A percentile compares a stretch with the other conserved stretches of the same genome.
Conservation (phyloP, 2,797 vertebrate species). For the Gadopsis marmoratus region DNA sequence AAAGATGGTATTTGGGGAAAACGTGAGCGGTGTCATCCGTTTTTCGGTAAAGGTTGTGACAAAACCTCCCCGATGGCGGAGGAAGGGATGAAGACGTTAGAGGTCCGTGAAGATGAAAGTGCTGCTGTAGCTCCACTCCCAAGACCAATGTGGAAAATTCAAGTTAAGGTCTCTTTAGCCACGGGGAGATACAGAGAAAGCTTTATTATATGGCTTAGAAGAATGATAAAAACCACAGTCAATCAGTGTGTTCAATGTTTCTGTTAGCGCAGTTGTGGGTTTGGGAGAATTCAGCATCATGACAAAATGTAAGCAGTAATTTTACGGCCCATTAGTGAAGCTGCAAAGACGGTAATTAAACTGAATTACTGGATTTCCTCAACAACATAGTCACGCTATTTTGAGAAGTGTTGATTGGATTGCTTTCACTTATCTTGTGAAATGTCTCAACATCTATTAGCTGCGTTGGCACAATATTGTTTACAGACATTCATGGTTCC, state of each 20-base stretch:
- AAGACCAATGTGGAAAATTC: constrained; percentile 33
- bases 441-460: too few relatives aligned
- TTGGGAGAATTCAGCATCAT: neutral
- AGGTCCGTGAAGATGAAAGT: too few relatives aligned
- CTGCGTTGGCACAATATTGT: too few relatives aligned
- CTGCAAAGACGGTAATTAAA: neutral
- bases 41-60: constrained; percentile 3
- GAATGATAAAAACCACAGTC: constrained; percentile 18
- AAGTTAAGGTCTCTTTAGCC: neutral
- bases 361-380: too few relatives aligned
- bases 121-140: neutral
- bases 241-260: neutral
- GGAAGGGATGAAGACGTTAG: constrained; percentile 1
- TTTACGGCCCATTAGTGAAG: neutral
- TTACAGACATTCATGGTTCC: too few relatives aligned
- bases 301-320: neutral
- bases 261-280: neutral
- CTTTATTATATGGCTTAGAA: constrained; percentile 18
- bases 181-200: constrained; percentile 11
- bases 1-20: constrained; percentile 5
- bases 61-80: neutral
- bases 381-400: too few relatives aligned
- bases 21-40: neutral
- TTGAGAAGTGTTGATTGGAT: too few relatives aligned
- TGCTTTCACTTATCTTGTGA: too few relatives aligned